phyloP scores from a whole-genome alignment of 2,888 invertebrate genomes.

The Sarcophaga rosellei region DNA sequence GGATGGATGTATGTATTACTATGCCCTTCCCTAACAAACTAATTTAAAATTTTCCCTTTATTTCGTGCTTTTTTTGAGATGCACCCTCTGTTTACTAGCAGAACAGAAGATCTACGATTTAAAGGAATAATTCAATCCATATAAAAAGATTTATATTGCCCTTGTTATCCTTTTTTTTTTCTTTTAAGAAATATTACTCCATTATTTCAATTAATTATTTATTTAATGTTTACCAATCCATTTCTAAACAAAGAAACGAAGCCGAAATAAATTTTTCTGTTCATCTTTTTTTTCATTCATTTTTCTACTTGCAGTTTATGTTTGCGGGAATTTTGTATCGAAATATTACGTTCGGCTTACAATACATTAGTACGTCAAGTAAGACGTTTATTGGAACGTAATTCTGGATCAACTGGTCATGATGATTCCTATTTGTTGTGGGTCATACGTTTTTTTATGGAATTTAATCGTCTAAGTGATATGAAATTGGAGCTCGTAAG shows the following conservation, averaged over 20 bases:
- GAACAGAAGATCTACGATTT: no score
- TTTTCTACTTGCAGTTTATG: constrained; percentile 87
- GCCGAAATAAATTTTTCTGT: constrained; percentile 28
- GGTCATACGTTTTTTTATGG: constrained; percentile 98
- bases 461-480: constrained; percentile 94
- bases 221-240: neutral
- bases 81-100: no score
- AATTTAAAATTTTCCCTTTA: no score
- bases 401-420: constrained; percentile 87
- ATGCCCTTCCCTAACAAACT: no score
- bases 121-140: no score
- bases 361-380: constrained; percentile 95
- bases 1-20: no score
- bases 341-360: constrained; percentile 95
- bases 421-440: constrained; percentile 97
- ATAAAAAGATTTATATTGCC: no score
- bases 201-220: neutral
- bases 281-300: constrained; percentile 38
- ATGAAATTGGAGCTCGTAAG: constrained; percentile 94
- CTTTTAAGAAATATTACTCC: no score
- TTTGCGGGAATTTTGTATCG: constrained; percentile 96
- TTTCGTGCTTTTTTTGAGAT: no score
- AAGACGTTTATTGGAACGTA: constrained; percentile 87
- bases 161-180: no score
- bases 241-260: no score